phyloP scores from a whole-genome alignment of 2,797 vertebrate genomes.

The Xiphorhynchus erythropygius region DNA sequence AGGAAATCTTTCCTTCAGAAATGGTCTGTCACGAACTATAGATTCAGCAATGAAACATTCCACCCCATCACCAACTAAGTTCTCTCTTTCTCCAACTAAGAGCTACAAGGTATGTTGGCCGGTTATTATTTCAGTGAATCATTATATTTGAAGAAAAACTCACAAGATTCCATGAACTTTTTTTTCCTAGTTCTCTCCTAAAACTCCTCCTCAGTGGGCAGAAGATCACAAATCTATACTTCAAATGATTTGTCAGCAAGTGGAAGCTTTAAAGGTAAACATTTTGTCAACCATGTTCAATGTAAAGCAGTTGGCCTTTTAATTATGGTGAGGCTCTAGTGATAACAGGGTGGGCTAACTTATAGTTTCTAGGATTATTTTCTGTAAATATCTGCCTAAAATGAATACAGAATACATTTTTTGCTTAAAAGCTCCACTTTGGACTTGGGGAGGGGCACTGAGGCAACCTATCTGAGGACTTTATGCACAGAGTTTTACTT shows the following conservation, averaged over 20 bases:
- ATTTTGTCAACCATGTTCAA: neutral
- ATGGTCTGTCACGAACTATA: conserved; percentile 73
- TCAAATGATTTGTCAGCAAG: conserved; percentile 93
- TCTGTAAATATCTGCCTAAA: neutral
- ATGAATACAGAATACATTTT: neutral
- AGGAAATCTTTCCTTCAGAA: conserved; percentile 79
- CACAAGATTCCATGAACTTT: neutral
- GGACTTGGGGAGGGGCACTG: neutral
- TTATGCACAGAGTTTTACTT: neutral
- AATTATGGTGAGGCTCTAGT: neutral
- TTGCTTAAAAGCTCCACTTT: neutral
- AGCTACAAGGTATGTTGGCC: conserved; percentile 82
- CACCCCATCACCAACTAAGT: conserved; percentile 87
- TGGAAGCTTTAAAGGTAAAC: conserved; percentile 94
- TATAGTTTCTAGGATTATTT: neutral
- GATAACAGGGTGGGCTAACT: neutral
- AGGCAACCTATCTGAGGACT: neutral
- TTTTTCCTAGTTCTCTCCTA: conserved; percentile 86
- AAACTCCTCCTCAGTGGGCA: conserved; percentile 94
- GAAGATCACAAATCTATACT: conserved; percentile 94
- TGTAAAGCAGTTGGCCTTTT: neutral
- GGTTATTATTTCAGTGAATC: neutral
- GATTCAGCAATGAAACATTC: conserved; percentile 87
- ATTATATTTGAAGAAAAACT: neutral
- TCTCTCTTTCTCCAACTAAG: conserved; percentile 86